phyloP scores from a whole-genome alignment of 2,888 invertebrate genomes.

The Apantesis nais region DNA sequence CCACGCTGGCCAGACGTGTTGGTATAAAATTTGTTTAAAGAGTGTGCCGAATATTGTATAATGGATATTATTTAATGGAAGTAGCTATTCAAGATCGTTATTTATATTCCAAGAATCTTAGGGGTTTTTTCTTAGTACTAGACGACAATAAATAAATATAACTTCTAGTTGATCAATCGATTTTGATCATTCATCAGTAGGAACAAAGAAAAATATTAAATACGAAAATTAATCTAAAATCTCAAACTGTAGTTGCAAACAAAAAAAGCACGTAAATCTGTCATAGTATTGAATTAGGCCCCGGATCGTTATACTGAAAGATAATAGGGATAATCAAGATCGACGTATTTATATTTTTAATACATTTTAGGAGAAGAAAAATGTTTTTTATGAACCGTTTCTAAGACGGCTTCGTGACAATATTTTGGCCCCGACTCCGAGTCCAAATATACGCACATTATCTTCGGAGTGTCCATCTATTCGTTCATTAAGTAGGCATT shows the following conservation, averaged over 20 bases:
- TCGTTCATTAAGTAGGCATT: constrained; percentile 29
- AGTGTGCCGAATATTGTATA: no score
- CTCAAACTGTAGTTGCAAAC: neutral
- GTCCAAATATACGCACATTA: neutral
- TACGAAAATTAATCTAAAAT: neutral
- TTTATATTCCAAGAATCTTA: no score
- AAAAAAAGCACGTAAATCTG: no score
- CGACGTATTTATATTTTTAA: neutral
- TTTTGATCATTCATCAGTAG: no score
- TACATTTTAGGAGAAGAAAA: neutral
- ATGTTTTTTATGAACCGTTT: neutral
- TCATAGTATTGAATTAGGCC: neutral
- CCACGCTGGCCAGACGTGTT: no score
- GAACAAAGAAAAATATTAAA: neutral
- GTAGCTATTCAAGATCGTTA: no score
- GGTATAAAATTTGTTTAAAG: no score
- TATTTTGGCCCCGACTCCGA: neutral
- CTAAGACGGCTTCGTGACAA: neutral
- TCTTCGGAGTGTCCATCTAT: neutral
- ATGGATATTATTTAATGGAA: no score
- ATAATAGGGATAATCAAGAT: neutral
- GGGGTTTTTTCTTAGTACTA: no score
- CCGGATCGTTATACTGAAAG: neutral
- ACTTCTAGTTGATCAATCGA: no score
- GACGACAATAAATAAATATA: no score